Base-by-base conservation (phyloP, 2,113 vertebrate species). In the Hiodon tergisus region DNA sequence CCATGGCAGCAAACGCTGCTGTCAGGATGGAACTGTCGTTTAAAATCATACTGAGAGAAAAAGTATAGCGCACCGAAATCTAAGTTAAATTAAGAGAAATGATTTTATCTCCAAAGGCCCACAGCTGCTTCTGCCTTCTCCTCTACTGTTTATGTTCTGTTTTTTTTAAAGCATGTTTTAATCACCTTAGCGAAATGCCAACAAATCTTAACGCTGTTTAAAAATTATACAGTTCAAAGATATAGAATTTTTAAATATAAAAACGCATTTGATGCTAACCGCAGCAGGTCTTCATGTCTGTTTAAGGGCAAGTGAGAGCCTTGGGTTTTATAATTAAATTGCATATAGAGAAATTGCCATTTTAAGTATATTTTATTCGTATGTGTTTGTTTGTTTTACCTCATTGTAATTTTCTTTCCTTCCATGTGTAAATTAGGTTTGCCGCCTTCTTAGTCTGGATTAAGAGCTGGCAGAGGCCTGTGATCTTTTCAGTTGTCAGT, bases 81-180 rank as follows among this genome's bases (percentile, higher is more conserved):
- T 85, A 84, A 86, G 87, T 85, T 86, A 87, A 83, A 50, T 73
- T 79, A 82, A 77, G 85, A 81, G 71, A 76, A 88, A 79, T 57
- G 76, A 89, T 90, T 87, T 87, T 81, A 84, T 82, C 77, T 84
- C 83, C 89, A 83, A 77, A 82, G 89, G 89, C 91, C 88, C 92
- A 89, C 89, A 82, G 83, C 92, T 91, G 89, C 90, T 91, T 92
- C 91, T 86, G 79, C 79, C 83, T 82, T 65, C 48, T 77, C 47
- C 69, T 78, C 80, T 82, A 81, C 83, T 88, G 81, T 87, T 83
- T 79, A 87, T 79, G 81, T 85, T 82, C 79, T 81, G 83, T 58
- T 72, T 77, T 83, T 83, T 84, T 90, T 87, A 89, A 88, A 94
- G 96, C 94, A 95, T 95, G 93, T 88, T 90, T 88, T 88, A 88